Base-by-base conservation (phyloP, 1,140 invertebrate species). In the Drosophila busckii region DNA sequence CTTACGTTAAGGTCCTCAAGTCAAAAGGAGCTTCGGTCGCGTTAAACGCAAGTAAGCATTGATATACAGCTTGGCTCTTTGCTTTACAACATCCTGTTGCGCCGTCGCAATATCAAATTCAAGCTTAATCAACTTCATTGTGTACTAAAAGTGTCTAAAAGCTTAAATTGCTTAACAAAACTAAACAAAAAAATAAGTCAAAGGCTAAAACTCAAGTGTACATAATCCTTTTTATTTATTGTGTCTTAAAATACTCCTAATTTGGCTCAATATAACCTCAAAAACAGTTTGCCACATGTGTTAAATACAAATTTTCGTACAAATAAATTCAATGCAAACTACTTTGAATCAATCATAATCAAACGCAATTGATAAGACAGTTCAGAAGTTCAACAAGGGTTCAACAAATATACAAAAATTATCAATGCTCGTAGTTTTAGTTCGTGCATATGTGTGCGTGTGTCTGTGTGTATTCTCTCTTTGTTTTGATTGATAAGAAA, bases 11-110 rank as follows among this genome's bases (percentile, higher is more conserved):
- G 56, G 38, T 10, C 48, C 13, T 32, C 32, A 23, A 42, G 28
- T 26, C 29, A 34, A 25, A 46, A 29, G 23, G 13, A 35, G n/a
- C 52, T 68, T 53, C 38, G 64, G 49, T 32, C 46, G 44, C 62
- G 62, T 52, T 25, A 76, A 69, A 45, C 68, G 73, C 69, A 80
- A 82, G 73, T 80, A 80, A 80, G 73, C 59, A 80, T 82, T 73
- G 42, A 60, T 50, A 70, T 61, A 16, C 19, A 32, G 42, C 41
- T 80, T 32, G 25, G 29, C 26, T 42, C 16, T 13, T 59, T 37
- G 12, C 17, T 20, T 50, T 54, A n/a, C n/a, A n/a, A n/a, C 19
- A 80, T 82, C 68, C 73, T 64, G 73, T 80, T 80, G 75, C 73
- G 73, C 73, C 73, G 73, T 54, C 73, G 75, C 73, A 80, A 35